phyloP scores from a whole-genome alignment of 2,113 vertebrate genomes.

The Malurus cyaneus region DNA sequence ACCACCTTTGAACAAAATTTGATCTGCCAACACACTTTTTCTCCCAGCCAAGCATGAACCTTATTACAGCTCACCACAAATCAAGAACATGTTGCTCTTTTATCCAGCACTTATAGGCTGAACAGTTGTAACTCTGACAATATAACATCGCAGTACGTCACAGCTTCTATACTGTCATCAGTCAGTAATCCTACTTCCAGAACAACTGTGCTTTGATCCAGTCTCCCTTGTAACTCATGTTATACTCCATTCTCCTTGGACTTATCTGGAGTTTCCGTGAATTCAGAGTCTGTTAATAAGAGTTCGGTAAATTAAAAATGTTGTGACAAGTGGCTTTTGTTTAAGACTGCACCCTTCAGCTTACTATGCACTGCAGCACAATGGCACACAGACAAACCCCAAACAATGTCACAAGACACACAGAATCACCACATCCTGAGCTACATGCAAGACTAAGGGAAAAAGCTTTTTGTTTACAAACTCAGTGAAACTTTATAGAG shows the following conservation, averaged over 20 bases:
- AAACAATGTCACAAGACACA: not conserved
- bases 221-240: not conserved
- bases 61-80: not conserved
- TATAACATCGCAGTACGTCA: fast-evolving
- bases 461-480: not conserved
- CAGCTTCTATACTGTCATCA: not conserved
- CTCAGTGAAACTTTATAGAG: not conserved
- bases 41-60: not conserved
- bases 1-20: not conserved
- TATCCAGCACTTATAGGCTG: fast-evolving
- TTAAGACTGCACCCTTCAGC: not conserved
- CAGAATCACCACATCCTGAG: not conserved
- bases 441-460: fast-evolving
- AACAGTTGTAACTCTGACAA: not conserved
- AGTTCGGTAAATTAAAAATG: not conserved
- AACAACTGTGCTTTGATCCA: not conserved
- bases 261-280: not conserved
- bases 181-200: not conserved
- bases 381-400: not conserved
- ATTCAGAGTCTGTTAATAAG: not conserved
- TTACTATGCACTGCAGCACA: no score
- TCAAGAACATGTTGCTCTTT: not conserved
- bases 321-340: not conserved
- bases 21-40: not conserved
- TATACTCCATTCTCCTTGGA: not conserved